Evolutionary conservation across 1,140 invertebrate genomes (phyloP).

Genomic region (Ips typographus): DNA sequence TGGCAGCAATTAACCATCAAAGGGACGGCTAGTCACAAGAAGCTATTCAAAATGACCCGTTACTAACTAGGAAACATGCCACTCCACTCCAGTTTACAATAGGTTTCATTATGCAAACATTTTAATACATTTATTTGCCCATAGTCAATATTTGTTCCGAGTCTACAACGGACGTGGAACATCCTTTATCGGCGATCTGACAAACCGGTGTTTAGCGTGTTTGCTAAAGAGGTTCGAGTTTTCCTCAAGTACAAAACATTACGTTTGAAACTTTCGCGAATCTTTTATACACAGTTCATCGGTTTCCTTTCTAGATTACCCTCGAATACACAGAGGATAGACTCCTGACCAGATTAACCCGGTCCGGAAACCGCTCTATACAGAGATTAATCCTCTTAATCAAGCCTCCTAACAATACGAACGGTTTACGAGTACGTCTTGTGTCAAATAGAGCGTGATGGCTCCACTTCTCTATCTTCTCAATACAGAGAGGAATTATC

Average conservation of each 20-base stretch:
- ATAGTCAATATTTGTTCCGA: slow-evolving; percentile 1
- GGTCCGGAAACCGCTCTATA: neutral
- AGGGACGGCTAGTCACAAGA: too few species aligned
- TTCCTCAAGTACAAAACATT: neutral
- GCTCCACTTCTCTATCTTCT: neutral
- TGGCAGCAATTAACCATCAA: too few species aligned
- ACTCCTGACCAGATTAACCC: neutral
- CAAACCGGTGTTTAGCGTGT: neutral
- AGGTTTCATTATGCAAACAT: too few species aligned
- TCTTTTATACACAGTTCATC: neutral
- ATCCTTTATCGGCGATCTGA: neutral
- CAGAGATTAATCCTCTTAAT: slow-evolving; percentile 1
- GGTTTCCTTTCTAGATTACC: neutral
- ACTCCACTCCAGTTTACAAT: too few species aligned
- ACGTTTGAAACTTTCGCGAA: neutral
- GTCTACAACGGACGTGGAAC: neutral
- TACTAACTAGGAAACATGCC: too few species aligned
- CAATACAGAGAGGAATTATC: slow-evolving; percentile 3
- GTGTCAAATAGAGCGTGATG: neutral
- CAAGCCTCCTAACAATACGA: neutral
- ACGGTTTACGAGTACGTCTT: slow-evolving; percentile 1
- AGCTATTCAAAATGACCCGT: too few species aligned
- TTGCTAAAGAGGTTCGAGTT: neutral
- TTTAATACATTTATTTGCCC: too few species aligned
- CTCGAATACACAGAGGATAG: neutral